Evolutionary conservation across 2,113 vertebrate genomes (phyloP).

Genomic region (Gyps fulvus): DNA sequence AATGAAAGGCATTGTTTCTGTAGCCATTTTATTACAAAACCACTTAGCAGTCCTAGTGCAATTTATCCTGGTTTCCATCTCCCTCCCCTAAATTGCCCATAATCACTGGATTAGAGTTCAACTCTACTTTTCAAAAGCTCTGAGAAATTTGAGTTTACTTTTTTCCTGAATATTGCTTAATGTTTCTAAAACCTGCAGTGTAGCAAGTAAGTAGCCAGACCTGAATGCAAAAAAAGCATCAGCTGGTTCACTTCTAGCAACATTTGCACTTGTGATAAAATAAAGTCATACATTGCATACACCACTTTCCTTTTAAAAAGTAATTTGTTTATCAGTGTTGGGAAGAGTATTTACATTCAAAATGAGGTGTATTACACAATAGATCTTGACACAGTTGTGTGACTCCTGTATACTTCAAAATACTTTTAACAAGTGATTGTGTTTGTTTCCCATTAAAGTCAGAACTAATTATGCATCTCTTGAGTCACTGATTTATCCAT

Average conservation of each 20-base stretch:
- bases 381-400: background rate
- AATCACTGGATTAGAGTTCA: background rate
- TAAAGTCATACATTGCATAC: background rate
- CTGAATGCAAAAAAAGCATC: background rate
- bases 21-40: background rate
- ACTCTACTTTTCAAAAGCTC: background rate
- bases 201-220: background rate
- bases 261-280: background rate
- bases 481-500: background rate
- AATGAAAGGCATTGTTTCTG: background rate
- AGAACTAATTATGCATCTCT: background rate
- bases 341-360: background rate
- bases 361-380: background rate
- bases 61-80: background rate
- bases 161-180: background rate
- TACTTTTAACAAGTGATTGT: background rate
- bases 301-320: background rate
- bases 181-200: background rate
- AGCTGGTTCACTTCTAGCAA: background rate
- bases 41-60: background rate
- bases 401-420: background rate
- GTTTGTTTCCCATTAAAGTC: background rate
- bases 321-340: background rate
- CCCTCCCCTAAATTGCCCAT: background rate
- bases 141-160: background rate